These are phyloP conservation scores for Silurus aristotelis DNA, from an alignment of 2,797 vertebrate species.

Conservation along the genomic window DNA sequence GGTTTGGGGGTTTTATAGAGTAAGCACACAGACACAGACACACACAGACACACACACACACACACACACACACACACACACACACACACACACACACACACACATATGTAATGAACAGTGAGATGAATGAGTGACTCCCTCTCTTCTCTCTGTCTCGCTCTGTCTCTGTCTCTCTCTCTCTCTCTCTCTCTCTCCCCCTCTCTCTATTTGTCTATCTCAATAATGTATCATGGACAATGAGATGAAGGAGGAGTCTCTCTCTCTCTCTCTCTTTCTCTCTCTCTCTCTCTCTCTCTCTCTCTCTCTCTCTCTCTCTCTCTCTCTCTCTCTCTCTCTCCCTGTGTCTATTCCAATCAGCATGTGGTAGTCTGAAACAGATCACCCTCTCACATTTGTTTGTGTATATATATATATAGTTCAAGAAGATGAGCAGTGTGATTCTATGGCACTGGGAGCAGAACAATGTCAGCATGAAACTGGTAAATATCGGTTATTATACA, in stretches of 20 bases:
- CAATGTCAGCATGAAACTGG: constrained; percentile 92
- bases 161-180: constrained; percentile 29
- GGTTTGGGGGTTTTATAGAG: constrained; percentile 20
- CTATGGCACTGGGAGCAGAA: constrained; percentile 91
- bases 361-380: constrained; percentile 13
- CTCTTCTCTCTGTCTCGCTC: constrained; percentile 32
- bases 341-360: background rate
- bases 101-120: background rate
- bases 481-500: constrained; percentile 1
- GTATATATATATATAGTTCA: constrained; percentile 60
- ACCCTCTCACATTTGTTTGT: constrained; percentile 44
- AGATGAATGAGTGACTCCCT: background rate
- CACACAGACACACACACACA: background rate
- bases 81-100: background rate
- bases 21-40: constrained; percentile 19
- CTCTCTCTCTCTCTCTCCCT: background rate
- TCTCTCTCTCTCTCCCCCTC: constrained; percentile 15
- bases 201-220: background rate
- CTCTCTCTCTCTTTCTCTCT: background rate
- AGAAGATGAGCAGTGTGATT: constrained; percentile 81
- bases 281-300: background rate
- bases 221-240: constrained; percentile 7
- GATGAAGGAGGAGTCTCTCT: constrained; percentile 29
- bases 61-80: constrained; percentile 26
- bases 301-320: constrained; percentile 27